Evolutionary conservation across 1,140 invertebrate species (phyloP).

Genomic region (Trinorchestia longiramus): DNA sequence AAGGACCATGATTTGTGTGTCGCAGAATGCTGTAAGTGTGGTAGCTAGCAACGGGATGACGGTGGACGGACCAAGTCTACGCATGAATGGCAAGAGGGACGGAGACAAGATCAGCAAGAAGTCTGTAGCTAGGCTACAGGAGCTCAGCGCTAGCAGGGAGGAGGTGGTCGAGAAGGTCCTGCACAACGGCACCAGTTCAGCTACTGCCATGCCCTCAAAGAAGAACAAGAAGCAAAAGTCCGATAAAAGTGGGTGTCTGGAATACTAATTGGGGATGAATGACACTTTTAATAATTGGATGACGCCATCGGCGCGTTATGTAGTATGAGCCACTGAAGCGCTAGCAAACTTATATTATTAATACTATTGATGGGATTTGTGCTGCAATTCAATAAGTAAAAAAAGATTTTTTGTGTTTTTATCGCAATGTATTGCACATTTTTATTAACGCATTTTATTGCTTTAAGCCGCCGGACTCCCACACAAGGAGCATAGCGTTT

Average conservation of each 20-base stretch:
- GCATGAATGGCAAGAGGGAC: neutral
- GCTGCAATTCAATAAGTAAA: too few relatives aligned
- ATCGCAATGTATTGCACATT: too few relatives aligned
- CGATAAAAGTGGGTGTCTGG: neutral
- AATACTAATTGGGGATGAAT: too few relatives aligned
- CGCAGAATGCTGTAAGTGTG: neutral
- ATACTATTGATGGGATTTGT: too few relatives aligned
- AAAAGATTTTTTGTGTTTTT: too few relatives aligned
- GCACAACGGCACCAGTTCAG: neutral
- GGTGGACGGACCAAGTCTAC: neutral
- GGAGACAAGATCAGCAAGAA: neutral
- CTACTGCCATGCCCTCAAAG: neutral
- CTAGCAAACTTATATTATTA: too few relatives aligned
- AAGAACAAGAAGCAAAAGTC: slow-evolving; percentile 15
- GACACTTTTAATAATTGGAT: too few relatives aligned
- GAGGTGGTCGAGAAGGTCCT: neutral
- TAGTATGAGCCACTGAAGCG: too few relatives aligned
- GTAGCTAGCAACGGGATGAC: slow-evolving; percentile 12
- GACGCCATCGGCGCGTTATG: too few relatives aligned
- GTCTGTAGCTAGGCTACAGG: neutral
- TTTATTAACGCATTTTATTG: too few relatives aligned
- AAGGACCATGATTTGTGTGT: neutral
- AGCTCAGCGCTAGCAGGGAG: neutral
- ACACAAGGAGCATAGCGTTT: too few relatives aligned
- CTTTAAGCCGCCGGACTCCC: too few relatives aligned